Percentiles rank a stretch among this genome's conserved stretches.
Conservation (phyloP, 2,797 vertebrate genomes). For the Streptopelia turtur region DNA sequence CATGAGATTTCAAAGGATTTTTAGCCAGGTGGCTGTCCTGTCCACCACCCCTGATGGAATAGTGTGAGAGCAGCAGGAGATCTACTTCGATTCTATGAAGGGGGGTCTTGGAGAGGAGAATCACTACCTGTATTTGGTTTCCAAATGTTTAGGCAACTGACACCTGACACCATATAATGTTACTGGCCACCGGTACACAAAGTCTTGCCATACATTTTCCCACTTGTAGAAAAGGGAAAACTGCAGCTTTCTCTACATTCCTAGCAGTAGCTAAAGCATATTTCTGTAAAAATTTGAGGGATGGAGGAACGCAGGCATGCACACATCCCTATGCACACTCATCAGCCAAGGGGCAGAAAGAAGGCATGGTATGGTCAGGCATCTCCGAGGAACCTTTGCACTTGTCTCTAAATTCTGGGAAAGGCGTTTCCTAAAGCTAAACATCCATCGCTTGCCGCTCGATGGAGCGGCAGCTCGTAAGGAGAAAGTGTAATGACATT, state of each 20-base stretch:
- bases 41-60: too few relatives aligned
- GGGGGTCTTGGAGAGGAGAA: neutral
- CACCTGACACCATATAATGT: neutral
- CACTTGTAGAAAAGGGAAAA: neutral
- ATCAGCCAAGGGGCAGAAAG: neutral
- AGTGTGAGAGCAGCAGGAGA: neutral
- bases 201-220: neutral
- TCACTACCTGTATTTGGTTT: neutral
- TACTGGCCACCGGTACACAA: neutral
- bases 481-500: neutral
- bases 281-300: accelerated
- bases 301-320: neutral
- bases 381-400: neutral
- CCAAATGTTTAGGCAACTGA: neutral
- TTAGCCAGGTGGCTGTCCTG: neutral
- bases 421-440: neutral
- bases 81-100: neutral
- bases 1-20: neutral
- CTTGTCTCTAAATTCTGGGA: neutral
- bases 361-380: neutral
- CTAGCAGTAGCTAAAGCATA: neutral
- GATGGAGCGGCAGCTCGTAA: too few relatives aligned
- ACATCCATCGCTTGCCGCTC: neutral
- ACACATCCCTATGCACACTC: neutral
- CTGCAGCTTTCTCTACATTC: neutral